These are phyloP conservation scores for Cydia strobilella DNA, from an alignment of 1,140 invertebrate species.

Conservation along the genomic window DNA sequence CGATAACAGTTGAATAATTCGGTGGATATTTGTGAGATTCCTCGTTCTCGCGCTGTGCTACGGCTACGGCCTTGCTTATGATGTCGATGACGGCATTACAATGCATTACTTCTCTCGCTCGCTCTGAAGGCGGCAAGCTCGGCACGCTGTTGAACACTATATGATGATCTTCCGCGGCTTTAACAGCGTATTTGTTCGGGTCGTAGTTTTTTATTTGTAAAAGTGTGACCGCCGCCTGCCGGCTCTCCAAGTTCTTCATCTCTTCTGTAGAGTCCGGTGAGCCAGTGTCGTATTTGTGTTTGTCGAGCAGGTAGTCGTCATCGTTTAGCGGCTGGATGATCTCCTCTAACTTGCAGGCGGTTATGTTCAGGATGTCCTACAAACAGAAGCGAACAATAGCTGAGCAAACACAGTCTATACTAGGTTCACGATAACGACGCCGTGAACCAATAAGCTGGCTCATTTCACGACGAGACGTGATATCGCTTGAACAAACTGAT, in stretches of 20 bases:
- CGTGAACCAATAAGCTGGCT: constrained; percentile 67
- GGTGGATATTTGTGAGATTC: constrained; percentile 69
- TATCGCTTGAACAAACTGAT: constrained; percentile 65
- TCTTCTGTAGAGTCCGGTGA: constrained; percentile 78
- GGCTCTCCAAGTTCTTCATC: constrained; percentile 78
- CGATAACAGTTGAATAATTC: constrained; percentile 64
- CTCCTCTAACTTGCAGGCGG: constrained; percentile 76
- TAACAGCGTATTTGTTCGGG: constrained; percentile 73
- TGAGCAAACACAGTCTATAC: constrained; percentile 53
- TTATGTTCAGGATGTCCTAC: constrained; percentile 75
- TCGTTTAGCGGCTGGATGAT: constrained; percentile 75
- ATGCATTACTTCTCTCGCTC: constrained; percentile 76
- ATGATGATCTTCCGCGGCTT: constrained; percentile 70
- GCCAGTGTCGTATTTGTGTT: constrained; percentile 72
- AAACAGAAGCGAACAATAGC: constrained; percentile 62
- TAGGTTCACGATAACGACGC: constrained; percentile 63
- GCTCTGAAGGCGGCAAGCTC: constrained; percentile 69
- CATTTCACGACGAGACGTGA: constrained; percentile 66
- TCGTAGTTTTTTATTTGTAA: constrained; percentile 79
- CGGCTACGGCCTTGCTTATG: constrained; percentile 76
- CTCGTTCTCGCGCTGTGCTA: constrained; percentile 75
- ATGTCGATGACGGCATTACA: constrained; percentile 79
- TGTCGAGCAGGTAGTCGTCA: constrained; percentile 61
- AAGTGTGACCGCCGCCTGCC: constrained; percentile 77
- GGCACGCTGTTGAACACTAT: constrained; percentile 77